Evolutionary conservation across 2,113 vertebrate species (phyloP).

Genomic region (Puntigrus tetrazona): DNA sequence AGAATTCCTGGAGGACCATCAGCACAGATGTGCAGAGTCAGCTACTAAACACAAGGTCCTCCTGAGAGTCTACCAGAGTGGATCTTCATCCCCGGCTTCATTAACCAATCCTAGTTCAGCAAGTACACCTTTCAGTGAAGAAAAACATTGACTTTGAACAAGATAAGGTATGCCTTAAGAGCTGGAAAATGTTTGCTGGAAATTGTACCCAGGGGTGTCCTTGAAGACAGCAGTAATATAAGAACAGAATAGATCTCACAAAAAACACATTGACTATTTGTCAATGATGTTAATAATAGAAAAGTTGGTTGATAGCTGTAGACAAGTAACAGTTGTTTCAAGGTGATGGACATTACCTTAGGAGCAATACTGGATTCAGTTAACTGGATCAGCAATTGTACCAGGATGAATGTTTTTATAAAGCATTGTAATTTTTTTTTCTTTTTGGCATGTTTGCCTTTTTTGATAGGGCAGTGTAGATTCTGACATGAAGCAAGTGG

Average conservation of each 20-base stretch:
- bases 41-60: slow-evolving; percentile 94
- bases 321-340: background rate
- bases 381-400: background rate
- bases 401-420: background rate
- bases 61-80: slow-evolving; percentile 85
- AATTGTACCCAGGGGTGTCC: background rate
- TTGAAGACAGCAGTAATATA: background rate
- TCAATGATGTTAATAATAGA: background rate
- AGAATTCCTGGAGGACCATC: slow-evolving; percentile 89
- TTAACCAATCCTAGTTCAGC: slow-evolving; percentile 55
- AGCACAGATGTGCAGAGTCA: slow-evolving; percentile 75
- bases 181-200: background rate
- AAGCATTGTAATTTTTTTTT: background rate
- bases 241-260: background rate
- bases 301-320: background rate
- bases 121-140: slow-evolving; percentile 67
- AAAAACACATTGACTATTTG: background rate
- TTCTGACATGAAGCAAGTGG: too few species aligned
- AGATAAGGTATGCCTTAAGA: background rate
- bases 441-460: too few species aligned
- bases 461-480: too few species aligned
- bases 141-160: slow-evolving; percentile 46
- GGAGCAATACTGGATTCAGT: background rate
- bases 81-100: slow-evolving; percentile 70
- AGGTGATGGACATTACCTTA: background rate